Evolutionary conservation across 2,888 invertebrate genomes (phyloP), one percentile per base, ranked within the genome.

Genomic region (Lasius platythorax): DNA sequence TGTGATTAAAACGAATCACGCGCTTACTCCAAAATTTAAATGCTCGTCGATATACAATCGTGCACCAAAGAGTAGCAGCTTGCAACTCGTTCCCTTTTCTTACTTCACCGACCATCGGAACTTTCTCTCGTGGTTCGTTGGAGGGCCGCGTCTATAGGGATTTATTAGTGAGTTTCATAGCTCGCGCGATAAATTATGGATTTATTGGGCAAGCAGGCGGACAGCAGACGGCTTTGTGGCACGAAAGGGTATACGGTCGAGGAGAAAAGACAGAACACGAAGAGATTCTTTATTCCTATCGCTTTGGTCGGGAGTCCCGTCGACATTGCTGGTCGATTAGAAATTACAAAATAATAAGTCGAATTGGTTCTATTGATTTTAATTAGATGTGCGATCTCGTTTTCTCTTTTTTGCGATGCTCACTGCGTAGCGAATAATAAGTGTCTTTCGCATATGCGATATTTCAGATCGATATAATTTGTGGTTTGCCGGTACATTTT

Each of bases 141-240:
- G 82, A 85, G 78, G 78, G 76, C 56, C 64, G 73, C 73, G 61
- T 72, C 63, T 63, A 74, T 83, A 85, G 50, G 84, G 84, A 87
- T 87, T 89, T 89, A 91, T 91, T 84, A 91, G 85, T 74, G 81
- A 84, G 87, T 86, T 87, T 87, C 82, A 87, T 87, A 78, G 82
- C 87, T 87, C 83, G 76, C 82, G 81, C 87, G 87, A 90, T 91
- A 90, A 91, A 91, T 91, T 86, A 88, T 58, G 68, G 81, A 85
- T 74, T 82, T 86, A 88, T 90, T 89, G 86, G 75, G 85, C 73
- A 90, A 87, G 73, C 72, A 63, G 56, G 43, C 68, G 53, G 63
- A 66, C 56, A 63, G 74, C 64, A 76, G 75, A 68, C 53, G 75
- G 70, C 40, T 76, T 56, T 64, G 63, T 23, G 79, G 50, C 68